phyloP scores from a whole-genome alignment of 1,140 invertebrate genomes.

The Drosophila arawakana region DNA sequence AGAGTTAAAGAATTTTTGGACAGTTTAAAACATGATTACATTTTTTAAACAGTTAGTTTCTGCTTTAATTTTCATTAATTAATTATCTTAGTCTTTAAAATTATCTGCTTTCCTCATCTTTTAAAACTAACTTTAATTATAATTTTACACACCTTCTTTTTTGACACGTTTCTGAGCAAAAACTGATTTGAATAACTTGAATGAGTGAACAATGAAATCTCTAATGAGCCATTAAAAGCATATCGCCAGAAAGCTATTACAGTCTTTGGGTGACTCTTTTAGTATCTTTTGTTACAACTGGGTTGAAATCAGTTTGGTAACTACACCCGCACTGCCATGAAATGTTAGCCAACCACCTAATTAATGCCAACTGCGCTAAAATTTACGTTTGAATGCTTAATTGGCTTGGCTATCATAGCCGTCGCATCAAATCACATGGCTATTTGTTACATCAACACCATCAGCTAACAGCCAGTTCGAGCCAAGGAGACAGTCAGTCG shows the following conservation, averaged over 20 bases:
- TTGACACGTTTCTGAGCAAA: not conserved
- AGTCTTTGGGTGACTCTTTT: slow-evolving; percentile 6
- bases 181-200: slow-evolving; percentile 13
- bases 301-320: slow-evolving; percentile 23
- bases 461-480: slow-evolving; percentile 36
- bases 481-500: not conserved
- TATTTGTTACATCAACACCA: slow-evolving; percentile 79
- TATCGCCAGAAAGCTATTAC: not conserved
- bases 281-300: slow-evolving; percentile 3
- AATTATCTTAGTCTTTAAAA: not conserved
- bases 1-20: too few species aligned
- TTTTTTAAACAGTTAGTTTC: not conserved
- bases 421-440: slow-evolving; percentile 81
- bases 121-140: not conserved
- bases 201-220: slow-evolving; percentile 13
- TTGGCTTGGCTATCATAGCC: slow-evolving; percentile 75
- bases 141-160: not conserved
- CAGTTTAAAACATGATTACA: too few species aligned
- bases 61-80: too few species aligned
- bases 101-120: not conserved
- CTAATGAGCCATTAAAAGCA: slow-evolving; percentile 21
- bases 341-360: slow-evolving; percentile 43
- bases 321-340: not conserved
- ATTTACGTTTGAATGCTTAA: slow-evolving; percentile 82
- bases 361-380: slow-evolving; percentile 76